Base-by-base conservation (phyloP, 2,888 invertebrate species). In the Himalopsyche tibetana region DNA sequence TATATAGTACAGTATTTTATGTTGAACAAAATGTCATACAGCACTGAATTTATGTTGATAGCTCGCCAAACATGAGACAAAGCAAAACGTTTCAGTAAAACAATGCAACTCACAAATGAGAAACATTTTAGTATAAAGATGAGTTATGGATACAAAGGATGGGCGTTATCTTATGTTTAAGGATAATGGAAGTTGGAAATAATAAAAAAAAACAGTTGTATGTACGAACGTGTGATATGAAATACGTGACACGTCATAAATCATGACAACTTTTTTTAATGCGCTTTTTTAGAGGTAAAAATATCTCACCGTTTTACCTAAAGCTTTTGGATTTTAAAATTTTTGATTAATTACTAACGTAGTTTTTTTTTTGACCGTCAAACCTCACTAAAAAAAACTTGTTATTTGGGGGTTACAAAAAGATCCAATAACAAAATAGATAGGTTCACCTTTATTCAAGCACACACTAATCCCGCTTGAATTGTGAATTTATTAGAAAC, bases 21-120 rank as follows among this genome's bases (percentile, higher is more conserved):
- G 45, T 40, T 4, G 45, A 81, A 42, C 19, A 40, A 81, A 55
- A 19, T 12, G 45, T 42, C 45, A 51, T 28, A 81, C 12, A 51
- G 81, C 42, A 81, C 12, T 81, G 42, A 15, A 81, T 81, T 51
- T 51, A 81, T 81, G 81, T 81, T 74, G 74, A 74, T 74, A 74
- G 19, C 74, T 36, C 74, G 15, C 74, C 36, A 3, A 36, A 74
- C 36, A 36, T 36, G 36, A 74, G 74, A 74, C 74, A 74, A 74
- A 74, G 74, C 74, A 74, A 74, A 74, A 74, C 74, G 74, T 74
- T 74, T 74, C 74, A 38, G 12, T 0, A 36, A 74, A 74, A 74
- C 74, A 74, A 74, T 74, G 74, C 74, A 74, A 28, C 74, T 36
- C 74, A 74, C 74, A 74, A 74, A 74, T 74, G 74, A 74, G 74